phyloP scores from a whole-genome alignment of 2,888 invertebrate species.

The Byasa hedistus region DNA sequence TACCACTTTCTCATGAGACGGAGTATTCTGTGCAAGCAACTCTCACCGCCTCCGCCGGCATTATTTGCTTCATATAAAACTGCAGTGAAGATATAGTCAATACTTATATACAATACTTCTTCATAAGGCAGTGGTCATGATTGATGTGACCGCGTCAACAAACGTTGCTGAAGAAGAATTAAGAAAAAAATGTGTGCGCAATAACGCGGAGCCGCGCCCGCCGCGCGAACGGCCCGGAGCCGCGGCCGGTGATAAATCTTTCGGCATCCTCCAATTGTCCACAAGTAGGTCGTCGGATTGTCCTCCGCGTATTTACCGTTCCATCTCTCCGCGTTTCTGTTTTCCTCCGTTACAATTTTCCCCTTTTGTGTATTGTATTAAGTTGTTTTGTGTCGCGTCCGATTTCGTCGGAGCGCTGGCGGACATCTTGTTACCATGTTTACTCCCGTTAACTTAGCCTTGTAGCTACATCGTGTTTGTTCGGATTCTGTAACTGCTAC shows the following conservation, averaged over 20 bases:
- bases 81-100: too few species aligned
- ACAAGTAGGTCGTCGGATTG: slow-evolving; percentile 73
- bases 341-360: slow-evolving; percentile 70
- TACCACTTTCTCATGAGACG: too few species aligned
- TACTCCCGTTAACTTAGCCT: neutral
- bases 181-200: too few species aligned
- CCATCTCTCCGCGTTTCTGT: slow-evolving; percentile 54
- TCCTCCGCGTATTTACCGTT: slow-evolving; percentile 64
- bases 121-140: too few species aligned
- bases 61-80: too few species aligned
- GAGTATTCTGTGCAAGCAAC: too few species aligned
- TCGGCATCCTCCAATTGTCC: slow-evolving; percentile 66
- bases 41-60: too few species aligned
- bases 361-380: slow-evolving; percentile 61
- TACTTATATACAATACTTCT: too few species aligned
- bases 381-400: slow-evolving; percentile 57
- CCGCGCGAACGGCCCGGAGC: slow-evolving; percentile 32
- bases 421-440: slow-evolving; percentile 32
- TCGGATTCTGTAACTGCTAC: neutral
- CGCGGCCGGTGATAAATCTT: slow-evolving; percentile 61
- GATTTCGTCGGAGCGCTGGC: slow-evolving; percentile 35
- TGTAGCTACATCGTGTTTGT: neutral
- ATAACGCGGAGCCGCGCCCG: neutral
- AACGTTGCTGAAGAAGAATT: too few species aligned
- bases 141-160: too few species aligned